These are phyloP conservation scores for Triplophysa yarkandensis DNA, from an alignment of 2,797 vertebrate genomes.

Conservation along the genomic window DNA sequence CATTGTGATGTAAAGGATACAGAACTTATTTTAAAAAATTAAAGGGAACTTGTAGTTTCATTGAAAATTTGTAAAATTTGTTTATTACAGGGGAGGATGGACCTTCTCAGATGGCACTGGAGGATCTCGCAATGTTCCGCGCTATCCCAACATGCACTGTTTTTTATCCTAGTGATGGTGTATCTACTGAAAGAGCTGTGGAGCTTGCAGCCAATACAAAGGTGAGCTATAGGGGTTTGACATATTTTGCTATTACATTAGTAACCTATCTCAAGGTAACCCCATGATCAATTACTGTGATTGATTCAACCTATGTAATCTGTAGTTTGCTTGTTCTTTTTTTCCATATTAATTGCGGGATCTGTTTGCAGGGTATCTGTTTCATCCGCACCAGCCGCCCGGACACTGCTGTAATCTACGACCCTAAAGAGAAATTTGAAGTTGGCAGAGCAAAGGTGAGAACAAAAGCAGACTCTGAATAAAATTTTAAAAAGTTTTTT, in stretches of 20 bases:
- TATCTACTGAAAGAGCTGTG: constrained; percentile 83
- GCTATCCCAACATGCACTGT: constrained; percentile 84
- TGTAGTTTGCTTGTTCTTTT: background rate
- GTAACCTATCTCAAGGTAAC: background rate
- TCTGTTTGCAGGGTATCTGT: constrained; percentile 80
- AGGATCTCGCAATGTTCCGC: constrained; percentile 90
- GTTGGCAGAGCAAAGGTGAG: constrained; percentile 85
- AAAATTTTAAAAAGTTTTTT: no score
- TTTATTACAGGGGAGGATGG: constrained; percentile 80
- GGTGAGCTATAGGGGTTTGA: constrained; percentile 62
- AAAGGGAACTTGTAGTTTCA: background rate
- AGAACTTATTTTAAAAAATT: background rate
- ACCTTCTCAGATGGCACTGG: constrained; percentile 88
- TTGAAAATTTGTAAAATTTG: background rate
- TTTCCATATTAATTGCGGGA: background rate
- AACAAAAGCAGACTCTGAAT: no score
- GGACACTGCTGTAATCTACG: constrained; percentile 79
- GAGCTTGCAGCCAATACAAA: constrained; percentile 82
- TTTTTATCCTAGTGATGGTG: constrained; percentile 87
- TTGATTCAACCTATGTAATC: no score
- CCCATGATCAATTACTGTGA: background rate
- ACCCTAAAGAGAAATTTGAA: constrained; percentile 80
- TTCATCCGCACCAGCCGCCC: constrained; percentile 87
- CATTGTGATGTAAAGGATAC: background rate
- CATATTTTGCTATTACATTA: background rate